A percentile compares a stretch with the other conserved stretches of the same genome.
phyloP scores from a whole-genome alignment of 1,140 invertebrate species.

The Varroa destructor region DNA sequence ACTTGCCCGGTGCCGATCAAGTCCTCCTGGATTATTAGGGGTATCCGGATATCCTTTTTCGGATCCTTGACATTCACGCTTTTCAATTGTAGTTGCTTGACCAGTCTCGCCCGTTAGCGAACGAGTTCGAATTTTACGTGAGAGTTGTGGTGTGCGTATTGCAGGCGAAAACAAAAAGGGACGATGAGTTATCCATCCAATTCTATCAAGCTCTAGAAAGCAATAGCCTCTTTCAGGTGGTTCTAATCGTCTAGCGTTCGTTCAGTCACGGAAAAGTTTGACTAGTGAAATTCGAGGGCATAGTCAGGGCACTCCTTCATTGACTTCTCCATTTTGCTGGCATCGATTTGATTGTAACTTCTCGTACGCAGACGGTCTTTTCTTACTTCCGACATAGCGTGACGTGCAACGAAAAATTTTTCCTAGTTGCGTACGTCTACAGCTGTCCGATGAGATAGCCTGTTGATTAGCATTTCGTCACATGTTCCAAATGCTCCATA shows the following conservation, averaged over 20 bases:
- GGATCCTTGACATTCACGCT: neutral
- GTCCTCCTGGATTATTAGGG: constrained; percentile 43
- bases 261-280: constrained; percentile 36
- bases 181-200: neutral
- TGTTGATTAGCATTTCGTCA: neutral
- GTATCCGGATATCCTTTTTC: neutral
- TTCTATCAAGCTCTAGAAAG: neutral
- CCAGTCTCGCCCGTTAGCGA: neutral
- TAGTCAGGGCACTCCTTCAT: constrained; percentile 35
- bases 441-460: neutral
- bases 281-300: constrained; percentile 33
- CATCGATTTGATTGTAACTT: constrained; percentile 28
- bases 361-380: neutral
- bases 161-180: no score
- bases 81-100: constrained; percentile 4
- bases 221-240: neutral
- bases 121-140: neutral
- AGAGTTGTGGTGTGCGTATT: no score
- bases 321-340: constrained; percentile 36
- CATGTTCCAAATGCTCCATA: neutral
- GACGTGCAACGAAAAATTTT: neutral
- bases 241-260: constrained; percentile 27
- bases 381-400: constrained; percentile 16
- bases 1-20: constrained; percentile 44
- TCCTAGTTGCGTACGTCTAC: neutral